Evolutionary conservation across 2,113 vertebrate species (phyloP), one percentile per base, ranked within the genome.

Genomic region (Cettia cetti): DNA sequence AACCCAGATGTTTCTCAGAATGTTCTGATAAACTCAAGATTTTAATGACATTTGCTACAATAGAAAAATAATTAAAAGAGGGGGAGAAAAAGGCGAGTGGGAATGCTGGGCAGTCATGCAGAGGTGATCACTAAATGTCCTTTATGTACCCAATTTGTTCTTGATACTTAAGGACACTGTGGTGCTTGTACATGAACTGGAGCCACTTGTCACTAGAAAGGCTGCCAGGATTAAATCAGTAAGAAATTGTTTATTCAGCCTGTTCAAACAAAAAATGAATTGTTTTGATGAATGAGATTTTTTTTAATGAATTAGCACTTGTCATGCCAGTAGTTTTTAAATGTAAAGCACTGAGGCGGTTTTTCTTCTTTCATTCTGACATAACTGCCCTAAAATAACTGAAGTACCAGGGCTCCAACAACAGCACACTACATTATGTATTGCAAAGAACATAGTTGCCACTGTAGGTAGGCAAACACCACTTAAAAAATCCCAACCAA

Each of bases 181-280:
- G 69, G 83, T 95, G 80, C 56, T 93, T 82, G 89, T 95, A 89
- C 95, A 95, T 94, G 86, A 97, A 89, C 94, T 76, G 60, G 64
- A 97, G 86, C 96, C 84, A 95, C 97, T 97, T 96, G 97, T 96
- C 60, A 21, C 89, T 92, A 53, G 95, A 97, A 94, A 97, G 49
- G 54, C 97, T 96, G 94, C 96, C 94, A 96, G 92, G 84, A 97
- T 75, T 93, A 97, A 97, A 97, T 95, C 97, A 97, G 96, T 85
- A 90, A 97, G 97, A 97, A 98, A 96, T 89, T 97, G 97, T 98
- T 97, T 97, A 97, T 97, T 97, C 96, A 96, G 97, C 52, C 92
- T 97, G 89, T 97, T 98, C 90, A 97, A 96, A 98, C 97, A 98
- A 97, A 98, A 97, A 97, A 98, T 97, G 94, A 96, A 97, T 98